Percentiles rank a stretch among this genome's conserved stretches.
These are phyloP conservation scores for Oncorhynchus nerka DNA, from an alignment of 2,113 vertebrate genomes.

Conservation along the genomic window DNA sequence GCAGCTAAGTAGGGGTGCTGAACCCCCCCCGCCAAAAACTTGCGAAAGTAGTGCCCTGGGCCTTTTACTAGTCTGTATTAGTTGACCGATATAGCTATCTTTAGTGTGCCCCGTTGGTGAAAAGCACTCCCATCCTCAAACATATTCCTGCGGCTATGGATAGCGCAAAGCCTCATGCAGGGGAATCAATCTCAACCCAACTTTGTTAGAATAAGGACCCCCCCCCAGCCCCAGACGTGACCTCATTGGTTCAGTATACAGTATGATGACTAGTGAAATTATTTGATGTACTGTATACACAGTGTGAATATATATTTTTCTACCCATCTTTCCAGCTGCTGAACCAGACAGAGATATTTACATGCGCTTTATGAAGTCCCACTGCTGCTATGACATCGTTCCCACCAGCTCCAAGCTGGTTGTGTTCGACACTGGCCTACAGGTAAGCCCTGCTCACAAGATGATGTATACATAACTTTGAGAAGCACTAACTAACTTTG, in stretches of 20 bases:
- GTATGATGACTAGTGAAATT: neutral
- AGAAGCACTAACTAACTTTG: neutral
- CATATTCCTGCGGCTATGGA: no score
- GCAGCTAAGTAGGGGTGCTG: no score
- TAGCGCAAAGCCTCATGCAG: no score
- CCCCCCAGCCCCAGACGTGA: neutral
- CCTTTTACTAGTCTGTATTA: no score
- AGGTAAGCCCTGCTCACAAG: conserved; percentile 75
- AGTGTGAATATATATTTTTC: conserved; percentile 12
- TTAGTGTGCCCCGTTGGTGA: no score
- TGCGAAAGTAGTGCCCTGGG: no score
- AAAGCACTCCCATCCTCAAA: no score
- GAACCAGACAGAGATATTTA: conserved; percentile 95
- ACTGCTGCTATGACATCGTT: conserved; percentile 98
- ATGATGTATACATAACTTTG: neutral
- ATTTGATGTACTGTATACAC: conserved; percentile 24
- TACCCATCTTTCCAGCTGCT: conserved; percentile 71
- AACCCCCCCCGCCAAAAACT: no score
- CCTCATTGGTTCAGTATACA: no score
- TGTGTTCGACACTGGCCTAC: conserved; percentile 97
- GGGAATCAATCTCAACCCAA: no score
- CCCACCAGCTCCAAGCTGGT: conserved; percentile 98
- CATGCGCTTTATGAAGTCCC: conserved; percentile 97
- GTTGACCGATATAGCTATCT: no score
- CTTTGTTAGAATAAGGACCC: neutral